phyloP scores from a whole-genome alignment of 2,113 vertebrate genomes.

The Tyto alba region DNA sequence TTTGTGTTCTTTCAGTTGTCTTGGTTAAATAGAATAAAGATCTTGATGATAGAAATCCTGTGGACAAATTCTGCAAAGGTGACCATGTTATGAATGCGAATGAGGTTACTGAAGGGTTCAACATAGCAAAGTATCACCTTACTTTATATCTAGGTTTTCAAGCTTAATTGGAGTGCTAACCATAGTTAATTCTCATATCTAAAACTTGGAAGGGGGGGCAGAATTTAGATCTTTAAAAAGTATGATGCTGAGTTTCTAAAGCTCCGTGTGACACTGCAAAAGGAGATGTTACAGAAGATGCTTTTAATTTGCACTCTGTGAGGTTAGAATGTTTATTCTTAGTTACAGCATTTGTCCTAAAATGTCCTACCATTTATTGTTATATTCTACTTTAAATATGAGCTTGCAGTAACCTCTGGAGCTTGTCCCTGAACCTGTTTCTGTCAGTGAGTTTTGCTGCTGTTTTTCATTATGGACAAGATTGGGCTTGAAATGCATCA shows the following conservation, averaged over 20 bases:
- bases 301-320: not conserved
- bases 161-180: not conserved
- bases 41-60: not conserved
- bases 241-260: not conserved
- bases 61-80: not conserved
- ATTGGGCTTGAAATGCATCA: not conserved
- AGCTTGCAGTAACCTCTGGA: not conserved
- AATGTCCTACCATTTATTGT: not conserved
- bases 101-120: not conserved
- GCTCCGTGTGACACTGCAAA: not conserved
- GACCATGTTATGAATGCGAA: not conserved
- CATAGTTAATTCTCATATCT: not conserved
- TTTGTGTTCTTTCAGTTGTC: not conserved
- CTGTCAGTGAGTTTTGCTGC: not conserved
- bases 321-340: not conserved
- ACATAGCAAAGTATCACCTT: not conserved
- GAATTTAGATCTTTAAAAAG: not conserved
- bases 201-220: not conserved
- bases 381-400: not conserved
- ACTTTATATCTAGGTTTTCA: not conserved
- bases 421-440: not conserved
- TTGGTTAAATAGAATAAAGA: not conserved
- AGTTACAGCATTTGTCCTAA: not conserved
- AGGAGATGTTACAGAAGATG: not conserved
- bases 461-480: not conserved